phyloP scores from a whole-genome alignment of 2,888 invertebrate genomes.

The Drosophila phalerata region DNA sequence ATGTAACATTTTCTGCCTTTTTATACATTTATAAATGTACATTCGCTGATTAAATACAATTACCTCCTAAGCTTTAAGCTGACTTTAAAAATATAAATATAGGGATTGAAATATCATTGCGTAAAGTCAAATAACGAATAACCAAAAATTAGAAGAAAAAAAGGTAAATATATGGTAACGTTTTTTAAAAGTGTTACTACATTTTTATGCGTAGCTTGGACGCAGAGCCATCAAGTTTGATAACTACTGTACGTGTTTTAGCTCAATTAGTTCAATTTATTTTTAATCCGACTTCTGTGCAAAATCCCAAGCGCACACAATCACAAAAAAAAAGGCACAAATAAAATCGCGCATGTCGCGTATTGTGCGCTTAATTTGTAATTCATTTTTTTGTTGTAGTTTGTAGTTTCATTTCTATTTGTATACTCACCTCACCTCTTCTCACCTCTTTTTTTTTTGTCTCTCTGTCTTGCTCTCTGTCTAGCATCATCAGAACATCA shows the following conservation, averaged over 20 bases:
- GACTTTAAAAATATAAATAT: too few species aligned
- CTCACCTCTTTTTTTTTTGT: conserved; percentile 7
- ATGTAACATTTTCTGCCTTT: too few species aligned
- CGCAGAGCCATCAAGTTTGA: conserved; percentile 13
- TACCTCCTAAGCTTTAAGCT: too few species aligned
- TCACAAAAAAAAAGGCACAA: conserved; percentile 11
- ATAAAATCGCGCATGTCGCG: conserved; percentile 53
- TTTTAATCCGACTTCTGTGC: conserved; percentile 61
- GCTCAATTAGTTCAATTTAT: conserved; percentile 77
- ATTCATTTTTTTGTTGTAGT: conserved; percentile 50
- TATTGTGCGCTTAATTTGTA: conserved; percentile 74
- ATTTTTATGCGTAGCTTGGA: conserved; percentile 41
- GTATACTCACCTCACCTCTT: conserved; percentile 11
- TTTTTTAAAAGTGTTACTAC: conserved; percentile 7
- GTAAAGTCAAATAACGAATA: not conserved
- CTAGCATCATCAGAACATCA: conserved; percentile 46
- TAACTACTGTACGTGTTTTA: conserved; percentile 36
- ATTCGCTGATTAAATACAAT: too few species aligned
- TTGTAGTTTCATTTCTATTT: conserved; percentile 35
- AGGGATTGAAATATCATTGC: too few species aligned
- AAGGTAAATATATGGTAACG: not conserved
- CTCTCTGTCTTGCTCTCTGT: conserved; percentile 19
- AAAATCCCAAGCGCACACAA: conserved; percentile 46
- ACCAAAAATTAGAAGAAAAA: not conserved
- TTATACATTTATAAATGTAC: too few species aligned